Evolutionary conservation across 2,797 vertebrate genomes (phyloP).

Genomic region (Lutra lutra): DNA sequence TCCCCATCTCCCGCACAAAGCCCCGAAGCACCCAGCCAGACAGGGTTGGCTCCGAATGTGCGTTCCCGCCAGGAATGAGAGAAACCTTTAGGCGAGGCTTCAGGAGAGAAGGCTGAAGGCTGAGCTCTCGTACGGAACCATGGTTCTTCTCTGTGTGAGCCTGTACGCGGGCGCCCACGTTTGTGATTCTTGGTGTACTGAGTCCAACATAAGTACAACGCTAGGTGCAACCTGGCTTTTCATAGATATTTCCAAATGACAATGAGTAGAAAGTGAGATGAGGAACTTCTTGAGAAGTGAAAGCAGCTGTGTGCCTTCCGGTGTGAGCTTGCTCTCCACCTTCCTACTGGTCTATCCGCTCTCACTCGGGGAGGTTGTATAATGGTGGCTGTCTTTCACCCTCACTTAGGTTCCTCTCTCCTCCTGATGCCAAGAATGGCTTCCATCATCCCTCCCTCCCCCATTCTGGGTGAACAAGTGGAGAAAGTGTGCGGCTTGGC

Average conservation of each 20-base stretch:
- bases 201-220: not conserved
- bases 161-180: accelerated
- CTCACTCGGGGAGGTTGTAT: not conserved
- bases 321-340: not conserved
- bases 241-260: not conserved
- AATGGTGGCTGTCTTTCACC: not conserved
- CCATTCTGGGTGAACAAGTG: not conserved
- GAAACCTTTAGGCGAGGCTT: not conserved
- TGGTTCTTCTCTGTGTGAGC: not conserved
- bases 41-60: not conserved
- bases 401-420: not conserved
- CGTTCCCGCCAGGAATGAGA: not conserved
- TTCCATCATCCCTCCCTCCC: too few species aligned
- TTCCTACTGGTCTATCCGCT: not conserved
- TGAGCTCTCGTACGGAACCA: not conserved
- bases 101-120: not conserved
- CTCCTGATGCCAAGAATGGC: not conserved
- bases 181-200: not conserved
- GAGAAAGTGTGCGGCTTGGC: not conserved
- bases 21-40: not conserved
- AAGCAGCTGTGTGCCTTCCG: not conserved
- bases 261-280: not conserved
- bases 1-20: not conserved
- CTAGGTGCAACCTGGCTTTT: not conserved
- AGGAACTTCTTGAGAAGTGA: not conserved